These are phyloP conservation scores for Axis porcinus DNA, from an alignment of 2,113 vertebrate genomes.

Conservation along the genomic window DNA sequence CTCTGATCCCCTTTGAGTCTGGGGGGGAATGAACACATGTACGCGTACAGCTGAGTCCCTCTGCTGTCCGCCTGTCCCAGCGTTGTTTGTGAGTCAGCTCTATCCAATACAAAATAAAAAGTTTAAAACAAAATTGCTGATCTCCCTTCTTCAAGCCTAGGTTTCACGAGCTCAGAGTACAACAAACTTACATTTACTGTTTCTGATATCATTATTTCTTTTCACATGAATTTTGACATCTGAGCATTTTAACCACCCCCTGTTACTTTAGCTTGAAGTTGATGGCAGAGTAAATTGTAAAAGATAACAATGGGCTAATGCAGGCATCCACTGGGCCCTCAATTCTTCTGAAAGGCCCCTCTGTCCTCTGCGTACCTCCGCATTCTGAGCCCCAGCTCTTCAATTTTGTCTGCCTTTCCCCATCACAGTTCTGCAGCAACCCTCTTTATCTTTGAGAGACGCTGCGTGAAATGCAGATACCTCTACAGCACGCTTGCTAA, in stretches of 20 bases:
- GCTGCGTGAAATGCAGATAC: not conserved
- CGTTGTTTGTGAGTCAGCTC: not conserved
- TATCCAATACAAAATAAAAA: not conserved
- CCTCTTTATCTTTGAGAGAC: not conserved
- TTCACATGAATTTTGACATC: not conserved
- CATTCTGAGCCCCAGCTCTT: not conserved
- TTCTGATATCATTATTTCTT: not conserved
- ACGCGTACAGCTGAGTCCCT: fast-evolving
- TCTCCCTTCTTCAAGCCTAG: not conserved
- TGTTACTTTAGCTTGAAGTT: not conserved
- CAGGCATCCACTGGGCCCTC: not conserved
- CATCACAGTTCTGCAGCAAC: not conserved
- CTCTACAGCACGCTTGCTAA: slow-evolving; percentile 24
- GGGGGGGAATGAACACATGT: not conserved
- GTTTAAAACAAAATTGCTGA: not conserved
- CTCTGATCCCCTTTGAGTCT: not conserved
- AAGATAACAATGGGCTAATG: not conserved
- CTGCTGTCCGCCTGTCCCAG: not conserved
- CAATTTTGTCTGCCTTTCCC: not conserved
- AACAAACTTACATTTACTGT: not conserved
- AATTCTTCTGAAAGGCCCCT: not conserved
- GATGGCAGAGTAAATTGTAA: not conserved
- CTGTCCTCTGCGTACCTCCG: fast-evolving
- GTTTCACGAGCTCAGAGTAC: not conserved
- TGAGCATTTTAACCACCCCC: not conserved